Evolutionary conservation across 2,113 vertebrate species (phyloP).

Genomic region (Lasiurus cinereus): DNA sequence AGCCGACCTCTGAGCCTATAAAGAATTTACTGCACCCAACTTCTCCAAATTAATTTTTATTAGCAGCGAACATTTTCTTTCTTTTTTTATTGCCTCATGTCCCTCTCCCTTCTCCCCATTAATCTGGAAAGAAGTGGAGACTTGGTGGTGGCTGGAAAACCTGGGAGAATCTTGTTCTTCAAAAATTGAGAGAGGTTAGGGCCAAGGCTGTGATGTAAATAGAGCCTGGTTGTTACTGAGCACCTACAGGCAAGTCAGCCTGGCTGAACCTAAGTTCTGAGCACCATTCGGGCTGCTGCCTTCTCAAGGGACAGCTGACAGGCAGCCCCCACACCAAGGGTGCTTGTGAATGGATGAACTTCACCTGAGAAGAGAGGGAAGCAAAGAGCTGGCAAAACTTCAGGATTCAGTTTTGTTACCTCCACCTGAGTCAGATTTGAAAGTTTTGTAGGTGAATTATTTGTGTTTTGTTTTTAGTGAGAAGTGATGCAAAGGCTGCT

Average conservation of each 20-base stretch:
- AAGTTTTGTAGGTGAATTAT: background rate
- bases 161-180: background rate
- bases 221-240: background rate
- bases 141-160: background rate
- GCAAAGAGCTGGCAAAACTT: background rate
- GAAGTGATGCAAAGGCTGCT: background rate
- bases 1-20: background rate
- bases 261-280: background rate
- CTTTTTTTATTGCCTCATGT: background rate
- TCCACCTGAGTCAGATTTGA: background rate
- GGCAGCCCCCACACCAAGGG: too few relatives aligned
- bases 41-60: constrained; percentile 13
- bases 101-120: accelerated
- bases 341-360: too few relatives aligned
- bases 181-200: background rate
- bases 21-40: background rate
- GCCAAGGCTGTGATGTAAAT: background rate
- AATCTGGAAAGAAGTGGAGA: background rate
- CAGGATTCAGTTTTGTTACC: background rate
- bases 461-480: background rate
- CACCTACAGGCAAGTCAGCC: background rate
- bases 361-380: too few relatives aligned
- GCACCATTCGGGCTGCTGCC: background rate
- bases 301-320: background rate
- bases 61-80: constrained; percentile 4